A percentile compares a stretch with the other conserved stretches of the same genome.
Evolutionary conservation across 2,888 invertebrate species (phyloP).

Genomic region (Athalia cordata): DNA sequence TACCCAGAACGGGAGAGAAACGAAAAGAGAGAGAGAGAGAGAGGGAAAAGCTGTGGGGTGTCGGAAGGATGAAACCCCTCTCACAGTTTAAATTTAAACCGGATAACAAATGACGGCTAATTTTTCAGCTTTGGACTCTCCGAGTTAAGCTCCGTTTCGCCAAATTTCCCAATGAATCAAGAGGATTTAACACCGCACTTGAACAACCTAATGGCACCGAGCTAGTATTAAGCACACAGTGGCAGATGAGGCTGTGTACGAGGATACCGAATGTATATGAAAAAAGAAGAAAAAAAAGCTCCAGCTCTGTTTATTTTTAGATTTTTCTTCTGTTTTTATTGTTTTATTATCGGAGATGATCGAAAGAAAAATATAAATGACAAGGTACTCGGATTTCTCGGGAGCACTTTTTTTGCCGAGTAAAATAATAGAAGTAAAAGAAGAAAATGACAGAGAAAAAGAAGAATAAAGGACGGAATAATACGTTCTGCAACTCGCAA

Average conservation of each 20-base stretch:
- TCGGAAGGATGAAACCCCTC: slow-evolving; percentile 14
- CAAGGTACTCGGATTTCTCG: not conserved
- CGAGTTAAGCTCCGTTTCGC: slow-evolving; percentile 43
- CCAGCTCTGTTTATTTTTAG: not conserved
- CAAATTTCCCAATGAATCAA: slow-evolving; percentile 45
- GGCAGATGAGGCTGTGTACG: not conserved
- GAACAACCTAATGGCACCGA: slow-evolving; percentile 25
- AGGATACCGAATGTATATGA: not conserved
- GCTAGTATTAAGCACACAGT: too few species aligned
- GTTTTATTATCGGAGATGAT: not conserved
- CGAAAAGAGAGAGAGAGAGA: slow-evolving; percentile 42
- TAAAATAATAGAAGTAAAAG: too few species aligned
- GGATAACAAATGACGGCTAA: slow-evolving; percentile 44
- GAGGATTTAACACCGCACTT: slow-evolving; percentile 41
- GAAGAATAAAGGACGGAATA: not conserved
- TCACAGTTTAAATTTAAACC: slow-evolving; percentile 38
- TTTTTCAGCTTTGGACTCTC: slow-evolving; percentile 45
- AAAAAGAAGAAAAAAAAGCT: not conserved
- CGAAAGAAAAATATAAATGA: not conserved
- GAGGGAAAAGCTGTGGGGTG: not conserved
- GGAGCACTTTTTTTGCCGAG: too few species aligned
- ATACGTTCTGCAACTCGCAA: slow-evolving; percentile 20
- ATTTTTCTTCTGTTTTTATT: not conserved
- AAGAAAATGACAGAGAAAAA: not conserved
- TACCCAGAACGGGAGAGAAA: slow-evolving; percentile 25